A percentile compares a stretch with the other conserved stretches of the same genome.
These are phyloP conservation scores for Micrasema longulum DNA, from an alignment of 1,140 invertebrate genomes.

Conservation along the genomic window DNA sequence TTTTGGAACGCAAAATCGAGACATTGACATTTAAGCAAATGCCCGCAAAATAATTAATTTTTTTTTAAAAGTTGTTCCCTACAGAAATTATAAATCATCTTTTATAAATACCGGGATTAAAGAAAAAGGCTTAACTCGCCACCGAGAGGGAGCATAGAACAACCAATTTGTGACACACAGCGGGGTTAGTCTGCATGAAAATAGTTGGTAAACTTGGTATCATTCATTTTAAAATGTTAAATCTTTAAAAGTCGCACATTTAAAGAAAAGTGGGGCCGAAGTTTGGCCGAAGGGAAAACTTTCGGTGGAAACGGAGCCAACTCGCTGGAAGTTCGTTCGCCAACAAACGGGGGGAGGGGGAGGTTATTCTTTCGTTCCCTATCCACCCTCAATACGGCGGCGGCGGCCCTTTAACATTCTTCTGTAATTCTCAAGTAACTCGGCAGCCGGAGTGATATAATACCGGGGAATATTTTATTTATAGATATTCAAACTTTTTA, in stretches of 20 bases:
- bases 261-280: conserved; percentile 31
- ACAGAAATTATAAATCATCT: too few species aligned
- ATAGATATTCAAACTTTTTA: too few species aligned
- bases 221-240: conserved; percentile 40
- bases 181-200: conserved; percentile 22
- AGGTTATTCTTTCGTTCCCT: conserved; percentile 20
- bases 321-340: conserved; percentile 5
- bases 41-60: too few species aligned
- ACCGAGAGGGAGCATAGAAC: background rate
- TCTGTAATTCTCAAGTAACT: background rate
- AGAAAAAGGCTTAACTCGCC: background rate
- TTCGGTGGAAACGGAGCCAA: conserved; percentile 30
- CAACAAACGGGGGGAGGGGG: conserved; percentile 10
- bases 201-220: conserved; percentile 30
- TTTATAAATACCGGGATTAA: too few species aligned
- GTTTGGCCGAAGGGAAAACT: conserved; percentile 27
- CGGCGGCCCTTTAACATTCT: conserved; percentile 18
- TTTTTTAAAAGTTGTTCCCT: too few species aligned
- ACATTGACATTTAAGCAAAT: too few species aligned
- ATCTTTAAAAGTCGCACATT: conserved; percentile 38
- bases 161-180: background rate
- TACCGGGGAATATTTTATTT: background rate
- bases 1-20: too few species aligned
- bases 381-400: background rate
- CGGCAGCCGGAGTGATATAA: background rate